Conservation (phyloP, 2,797 vertebrate genomes). For the Sebastes umbrosus region DNA sequence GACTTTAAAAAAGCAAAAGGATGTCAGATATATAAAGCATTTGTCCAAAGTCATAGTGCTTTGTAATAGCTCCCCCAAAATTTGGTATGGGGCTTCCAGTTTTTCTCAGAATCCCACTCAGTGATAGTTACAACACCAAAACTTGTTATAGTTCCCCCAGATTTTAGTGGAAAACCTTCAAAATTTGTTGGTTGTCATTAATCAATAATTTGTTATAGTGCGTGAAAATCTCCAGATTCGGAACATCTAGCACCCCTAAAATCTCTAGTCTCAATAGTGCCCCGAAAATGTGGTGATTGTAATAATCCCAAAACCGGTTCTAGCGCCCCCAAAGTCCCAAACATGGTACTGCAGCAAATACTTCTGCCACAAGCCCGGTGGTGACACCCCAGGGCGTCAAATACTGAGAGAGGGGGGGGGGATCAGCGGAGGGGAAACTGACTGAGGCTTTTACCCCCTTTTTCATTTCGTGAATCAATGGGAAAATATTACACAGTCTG, state of each 20-base stretch:
- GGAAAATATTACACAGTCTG: constrained; percentile 53
- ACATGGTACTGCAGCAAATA: not conserved
- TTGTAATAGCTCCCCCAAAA: not conserved
- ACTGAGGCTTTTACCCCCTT: not conserved
- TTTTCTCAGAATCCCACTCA: too few relatives aligned
- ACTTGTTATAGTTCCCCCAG: not conserved
- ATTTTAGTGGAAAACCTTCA: not conserved
- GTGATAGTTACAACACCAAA: not conserved
- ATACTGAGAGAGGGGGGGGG: not conserved
- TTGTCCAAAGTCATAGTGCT: not conserved
- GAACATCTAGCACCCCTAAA: too few relatives aligned
- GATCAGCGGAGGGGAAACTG: not conserved
- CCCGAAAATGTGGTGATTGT: rapidly evolving
- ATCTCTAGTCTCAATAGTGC: not conserved
- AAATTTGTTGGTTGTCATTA: too few relatives aligned
- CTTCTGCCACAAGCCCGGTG: not conserved
- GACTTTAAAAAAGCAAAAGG: not conserved
- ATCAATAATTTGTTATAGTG: not conserved
- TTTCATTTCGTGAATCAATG: constrained; percentile 45
- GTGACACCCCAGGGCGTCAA: too few relatives aligned
- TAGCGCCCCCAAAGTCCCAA: not conserved
- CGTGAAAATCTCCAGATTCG: not conserved
- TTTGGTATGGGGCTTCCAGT: rapidly evolving
- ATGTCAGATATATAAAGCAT: not conserved
- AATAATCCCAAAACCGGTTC: not conserved